phyloP scores from a whole-genome alignment of 2,888 invertebrate genomes.

The Leptopilina myrica region DNA sequence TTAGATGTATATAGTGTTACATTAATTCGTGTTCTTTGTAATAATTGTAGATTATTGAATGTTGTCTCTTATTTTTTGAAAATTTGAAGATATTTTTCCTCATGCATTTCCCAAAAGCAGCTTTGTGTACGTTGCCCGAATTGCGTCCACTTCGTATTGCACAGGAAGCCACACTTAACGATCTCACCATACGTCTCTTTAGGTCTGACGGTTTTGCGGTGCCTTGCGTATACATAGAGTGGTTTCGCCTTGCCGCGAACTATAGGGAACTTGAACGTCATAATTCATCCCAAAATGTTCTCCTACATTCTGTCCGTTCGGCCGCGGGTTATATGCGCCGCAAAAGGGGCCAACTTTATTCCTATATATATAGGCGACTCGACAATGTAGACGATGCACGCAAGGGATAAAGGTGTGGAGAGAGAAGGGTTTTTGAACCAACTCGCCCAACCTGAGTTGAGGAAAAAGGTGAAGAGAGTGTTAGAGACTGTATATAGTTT shows the following conservation, averaged over 20 bases:
- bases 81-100: too few relatives aligned
- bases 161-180: conserved; percentile 55
- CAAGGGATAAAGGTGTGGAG: conserved; percentile 56
- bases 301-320: conserved; percentile 66
- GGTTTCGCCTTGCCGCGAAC: conserved; percentile 48
- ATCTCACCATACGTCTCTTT: conserved; percentile 50
- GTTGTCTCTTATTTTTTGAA: too few relatives aligned
- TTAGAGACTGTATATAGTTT: conserved; percentile 44
- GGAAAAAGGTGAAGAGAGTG: conserved; percentile 45
- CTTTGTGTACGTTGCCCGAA: conserved; percentile 42
- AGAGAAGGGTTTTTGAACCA: conserved; percentile 46
- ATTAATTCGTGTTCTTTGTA: too few relatives aligned
- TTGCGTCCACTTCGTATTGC: conserved; percentile 46
- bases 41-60: too few relatives aligned
- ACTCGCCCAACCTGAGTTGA: conserved; percentile 31
- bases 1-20: too few relatives aligned
- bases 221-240: conserved; percentile 42
- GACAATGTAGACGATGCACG: conserved; percentile 52
- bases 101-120: not conserved
- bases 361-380: conserved; percentile 37
- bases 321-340: conserved; percentile 47
- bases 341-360: conserved; percentile 44
- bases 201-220: conserved; percentile 43
- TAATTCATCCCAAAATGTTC: conserved; percentile 73
- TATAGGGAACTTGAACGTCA: conserved; percentile 57